Percentiles rank a stretch among this genome's conserved stretches.
phyloP scores from a whole-genome alignment of 2,797 vertebrate genomes.

The Malurus splendens region DNA sequence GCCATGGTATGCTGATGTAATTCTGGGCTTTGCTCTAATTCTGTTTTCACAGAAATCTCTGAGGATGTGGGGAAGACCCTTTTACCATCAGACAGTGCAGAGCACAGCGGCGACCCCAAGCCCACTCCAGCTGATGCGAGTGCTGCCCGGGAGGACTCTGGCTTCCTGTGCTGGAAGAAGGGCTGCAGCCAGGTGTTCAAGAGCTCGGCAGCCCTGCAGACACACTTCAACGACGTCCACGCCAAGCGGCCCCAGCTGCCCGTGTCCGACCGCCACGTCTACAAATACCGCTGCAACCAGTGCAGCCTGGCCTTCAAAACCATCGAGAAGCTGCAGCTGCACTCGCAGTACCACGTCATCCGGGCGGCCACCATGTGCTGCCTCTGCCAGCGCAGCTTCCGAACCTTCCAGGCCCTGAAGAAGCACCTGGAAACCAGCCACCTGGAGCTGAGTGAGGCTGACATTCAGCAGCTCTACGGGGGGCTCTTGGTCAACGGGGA shows the following conservation, averaged over 20 bases:
- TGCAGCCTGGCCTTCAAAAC: slow-evolving; percentile 99
- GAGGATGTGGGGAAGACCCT: slow-evolving; percentile 85
- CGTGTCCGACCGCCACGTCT: slow-evolving; percentile 96
- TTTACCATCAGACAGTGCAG: slow-evolving; percentile 74
- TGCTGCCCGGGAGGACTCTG: slow-evolving; percentile 84
- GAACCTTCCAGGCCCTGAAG: slow-evolving; percentile 95
- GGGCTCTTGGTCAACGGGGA: slow-evolving; percentile 95
- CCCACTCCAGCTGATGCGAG: slow-evolving; percentile 79
- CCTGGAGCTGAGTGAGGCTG: slow-evolving; percentile 93
- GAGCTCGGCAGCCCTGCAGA: slow-evolving; percentile 92
- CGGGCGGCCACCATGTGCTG: slow-evolving; percentile 98
- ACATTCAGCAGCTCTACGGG: slow-evolving; percentile 96
- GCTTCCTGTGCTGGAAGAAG: slow-evolving; percentile 98
- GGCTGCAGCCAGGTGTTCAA: slow-evolving; percentile 98
- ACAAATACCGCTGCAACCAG: slow-evolving; percentile 98
- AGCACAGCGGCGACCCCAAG: slow-evolving; percentile 75
- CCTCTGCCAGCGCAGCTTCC: slow-evolving; percentile 96
- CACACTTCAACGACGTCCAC: slow-evolving; percentile 95
- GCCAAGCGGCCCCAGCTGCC: slow-evolving; percentile 95
- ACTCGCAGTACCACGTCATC: slow-evolving; percentile 98
- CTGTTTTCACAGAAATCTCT: slow-evolving; percentile 78
- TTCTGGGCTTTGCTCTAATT: not conserved
- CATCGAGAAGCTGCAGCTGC: slow-evolving; percentile 94
- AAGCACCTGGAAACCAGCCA: slow-evolving; percentile 98
- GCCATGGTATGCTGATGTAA: not conserved